These are phyloP conservation scores for Euproctis similis DNA, from an alignment of 2,888 invertebrate genomes.

Conservation along the genomic window DNA sequence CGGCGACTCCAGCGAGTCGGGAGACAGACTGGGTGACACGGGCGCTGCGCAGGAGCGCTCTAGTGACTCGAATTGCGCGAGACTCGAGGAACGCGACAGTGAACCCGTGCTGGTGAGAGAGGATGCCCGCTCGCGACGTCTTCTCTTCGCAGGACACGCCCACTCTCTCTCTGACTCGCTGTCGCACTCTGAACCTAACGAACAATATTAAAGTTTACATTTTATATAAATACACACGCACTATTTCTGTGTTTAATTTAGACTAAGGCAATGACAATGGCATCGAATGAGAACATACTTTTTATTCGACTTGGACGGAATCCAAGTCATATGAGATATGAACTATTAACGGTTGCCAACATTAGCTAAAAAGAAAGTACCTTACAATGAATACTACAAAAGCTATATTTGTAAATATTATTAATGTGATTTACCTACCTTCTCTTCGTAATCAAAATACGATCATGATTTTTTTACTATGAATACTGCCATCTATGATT, in stretches of 20 bases:
- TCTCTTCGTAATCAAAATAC: too few relatives aligned
- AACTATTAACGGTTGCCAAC: conserved; percentile 20
- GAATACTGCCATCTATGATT: conserved; percentile 28
- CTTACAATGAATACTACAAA: too few relatives aligned
- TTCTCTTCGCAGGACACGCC: conserved; percentile 83
- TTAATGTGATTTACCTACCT: too few relatives aligned
- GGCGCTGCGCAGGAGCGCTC: conserved; percentile 77
- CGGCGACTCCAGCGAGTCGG: conserved; percentile 67
- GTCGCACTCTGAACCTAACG: conserved; percentile 71
- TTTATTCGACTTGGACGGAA: conserved; percentile 41
- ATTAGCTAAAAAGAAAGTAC: too few relatives aligned
- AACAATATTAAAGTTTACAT: conserved; percentile 14
- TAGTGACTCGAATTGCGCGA: conserved; percentile 89
- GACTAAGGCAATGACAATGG: conserved; percentile 64
- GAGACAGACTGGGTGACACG: conserved; percentile 60
- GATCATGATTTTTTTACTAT: too few relatives aligned
- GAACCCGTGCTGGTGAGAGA: conserved; percentile 71
- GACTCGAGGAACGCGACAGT: conserved; percentile 85
- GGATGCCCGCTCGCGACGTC: conserved; percentile 76
- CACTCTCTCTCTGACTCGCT: conserved; percentile 84
- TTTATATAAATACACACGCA: conserved; percentile 9
- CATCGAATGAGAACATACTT: conserved; percentile 42
- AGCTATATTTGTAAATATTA: too few relatives aligned
- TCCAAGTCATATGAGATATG: conserved; percentile 44
- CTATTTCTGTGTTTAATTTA: conserved; percentile 23